Base-by-base conservation (phyloP, 2,113 vertebrate genomes). In the Sapayoa aenigma region DNA sequence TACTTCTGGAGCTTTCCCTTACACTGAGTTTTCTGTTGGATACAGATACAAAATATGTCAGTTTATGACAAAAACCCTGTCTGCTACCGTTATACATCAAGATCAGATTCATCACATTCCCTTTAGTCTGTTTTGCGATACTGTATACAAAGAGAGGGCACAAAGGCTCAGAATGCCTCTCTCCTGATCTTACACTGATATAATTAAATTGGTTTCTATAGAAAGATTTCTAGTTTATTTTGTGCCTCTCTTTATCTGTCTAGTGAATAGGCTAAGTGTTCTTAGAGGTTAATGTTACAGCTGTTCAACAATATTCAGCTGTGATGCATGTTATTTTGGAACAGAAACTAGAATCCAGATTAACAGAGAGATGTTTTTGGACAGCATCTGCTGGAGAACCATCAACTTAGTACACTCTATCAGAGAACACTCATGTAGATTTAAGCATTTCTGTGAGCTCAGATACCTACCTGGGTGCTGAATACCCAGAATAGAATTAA, bases 101-200 rank as follows among this genome's bases (percentile, higher is more conserved):
- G 18, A 31, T 76, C 44, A n/a, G 30, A 41, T 44, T n/a, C 4
- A 76, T 19, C 14, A 14, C 3, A 4, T 72, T 67, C 19, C 6
- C 5, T 82, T 72, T 56, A 52, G 19, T 24, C 13, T 47, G 0
- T 31, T 68, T 67, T 87, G 4, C 4, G 35, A 44, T 33, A 37
- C 2, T 41, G 24, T 5, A 9, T 31, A 18, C 1, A n/a, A 44
- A 73, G 9, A 39, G 8, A 5, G 1, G 28, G 11, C 14, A 31
- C 4, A 69, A 58, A 47, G 4, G 7, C 31, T 65, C 35, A 59
- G 39, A 63, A 60, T 28, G 8, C 8, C 11, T 53, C 41, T 55
- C 37, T 63, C 37, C 31, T 35, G 7, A 8, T 72, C 24, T 72
- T 37, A 7, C 1, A 39, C 6, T 33, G 2, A 39, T 60, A 8